Evolutionary conservation across 2,888 invertebrate species (phyloP).

Genomic region (Tetragonula carbonaria): DNA sequence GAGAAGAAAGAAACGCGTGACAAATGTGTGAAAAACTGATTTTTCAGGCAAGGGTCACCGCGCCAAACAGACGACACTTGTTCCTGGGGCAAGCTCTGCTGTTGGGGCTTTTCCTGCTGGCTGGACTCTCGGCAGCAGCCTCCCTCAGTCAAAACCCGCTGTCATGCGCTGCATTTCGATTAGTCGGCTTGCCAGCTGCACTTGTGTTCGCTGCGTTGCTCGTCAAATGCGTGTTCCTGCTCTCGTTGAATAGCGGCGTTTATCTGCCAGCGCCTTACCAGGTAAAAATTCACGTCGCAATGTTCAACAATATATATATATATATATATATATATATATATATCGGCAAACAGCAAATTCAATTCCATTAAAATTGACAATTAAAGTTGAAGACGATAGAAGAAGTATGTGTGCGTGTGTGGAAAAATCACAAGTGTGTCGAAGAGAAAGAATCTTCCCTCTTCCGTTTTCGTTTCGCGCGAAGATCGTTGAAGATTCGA

Average conservation of each 20-base stretch:
- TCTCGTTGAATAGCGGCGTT: slow-evolving; percentile 95
- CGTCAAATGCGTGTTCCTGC: slow-evolving; percentile 96
- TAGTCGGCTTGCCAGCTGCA: slow-evolving; percentile 93
- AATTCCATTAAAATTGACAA: no score
- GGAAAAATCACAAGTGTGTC: no score
- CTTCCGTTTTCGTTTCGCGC: slow-evolving; percentile 19
- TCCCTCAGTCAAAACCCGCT: slow-evolving; percentile 91
- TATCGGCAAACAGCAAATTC: no score
- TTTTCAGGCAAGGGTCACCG: slow-evolving; percentile 89
- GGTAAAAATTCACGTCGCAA: slow-evolving; percentile 81
- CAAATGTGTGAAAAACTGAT: background rate
- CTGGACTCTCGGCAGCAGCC: slow-evolving; percentile 91
- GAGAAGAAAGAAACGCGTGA: no score
- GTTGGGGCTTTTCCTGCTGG: slow-evolving; percentile 92
- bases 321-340: no score
- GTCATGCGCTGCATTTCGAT: slow-evolving; percentile 92
- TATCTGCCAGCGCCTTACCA: slow-evolving; percentile 97
- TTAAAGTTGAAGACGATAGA: no score
- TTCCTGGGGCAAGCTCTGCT: slow-evolving; percentile 95
- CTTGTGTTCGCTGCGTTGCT: slow-evolving; percentile 95
- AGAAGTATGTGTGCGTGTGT: no score
- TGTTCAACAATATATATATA: no score
- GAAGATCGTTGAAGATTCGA: background rate
- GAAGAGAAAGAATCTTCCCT: no score
- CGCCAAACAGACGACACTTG: slow-evolving; percentile 93